Evolutionary conservation across 2,797 vertebrate genomes (phyloP), one percentile per base, ranked within the genome.

Genomic region (Oreochromis grahami): DNA sequence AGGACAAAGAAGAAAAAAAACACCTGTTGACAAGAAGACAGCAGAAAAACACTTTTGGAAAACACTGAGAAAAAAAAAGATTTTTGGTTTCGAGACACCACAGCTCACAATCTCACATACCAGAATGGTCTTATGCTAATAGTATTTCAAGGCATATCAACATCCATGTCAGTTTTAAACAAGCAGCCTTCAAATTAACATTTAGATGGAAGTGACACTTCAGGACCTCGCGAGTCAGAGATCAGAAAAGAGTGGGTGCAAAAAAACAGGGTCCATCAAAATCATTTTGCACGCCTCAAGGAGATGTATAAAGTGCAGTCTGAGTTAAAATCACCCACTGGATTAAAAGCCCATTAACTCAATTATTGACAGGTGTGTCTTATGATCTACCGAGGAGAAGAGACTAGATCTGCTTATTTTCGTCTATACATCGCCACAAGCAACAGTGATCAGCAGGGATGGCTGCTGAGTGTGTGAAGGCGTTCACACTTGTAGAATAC

Each of bases 151-250:
- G 85, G 76, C 85, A 82, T 48, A 89, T 94, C 88, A 90, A 68
- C 50, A 72, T 89, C 87, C 24, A 68, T 17, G 83, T 81, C 84
- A 83, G 83, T 89, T 91, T 89, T 89, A 86, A 90, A 87, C 83
- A 90, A 94, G 88, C 91, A 91, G 90, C 79, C 88, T 89, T 91
- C 86, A 93, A 94, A 96, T 96, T 95, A 94, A 95, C 94, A 96
- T 96, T 95, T 95, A 95, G 94, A 95, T 96, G 88, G 87, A 92
- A 93, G 84, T 89, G 92, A 94, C 94, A 90, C 85, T 83, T 84
- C 48, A 53, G 81, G 89, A 93, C 87, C 87, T 91, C 29, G 3
- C 32, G 1, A 92, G 91, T 87, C 86, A 91, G 78, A 88, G 89
- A 92, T 91, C 89, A 52, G 70, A 52, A 80, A 88, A 79, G 82